Percentiles rank a stretch among this genome's conserved stretches.
Conservation (phyloP, 2,113 vertebrate species). For the Brachypteracias leptosomus region DNA sequence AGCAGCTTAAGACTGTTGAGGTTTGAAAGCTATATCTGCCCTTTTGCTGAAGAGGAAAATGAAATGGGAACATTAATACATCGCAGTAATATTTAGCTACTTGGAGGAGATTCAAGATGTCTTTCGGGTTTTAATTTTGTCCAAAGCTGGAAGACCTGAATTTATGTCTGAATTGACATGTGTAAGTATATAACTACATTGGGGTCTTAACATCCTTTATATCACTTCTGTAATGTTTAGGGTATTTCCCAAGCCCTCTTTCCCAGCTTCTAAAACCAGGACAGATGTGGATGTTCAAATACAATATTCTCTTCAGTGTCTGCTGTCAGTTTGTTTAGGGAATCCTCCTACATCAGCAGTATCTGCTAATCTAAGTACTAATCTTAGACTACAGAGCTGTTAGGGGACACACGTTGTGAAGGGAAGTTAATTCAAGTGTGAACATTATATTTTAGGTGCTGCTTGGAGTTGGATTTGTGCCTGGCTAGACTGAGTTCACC, state of each 20-base stretch:
- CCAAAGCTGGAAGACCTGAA: background rate
- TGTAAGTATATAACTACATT: background rate
- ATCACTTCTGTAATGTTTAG: background rate
- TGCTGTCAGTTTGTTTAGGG: background rate
- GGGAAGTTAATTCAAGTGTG: background rate
- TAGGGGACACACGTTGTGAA: background rate
- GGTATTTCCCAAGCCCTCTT: background rate
- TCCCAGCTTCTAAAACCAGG: background rate
- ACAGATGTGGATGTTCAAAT: background rate
- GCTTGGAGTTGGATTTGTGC: background rate
- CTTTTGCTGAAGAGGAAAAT: background rate
- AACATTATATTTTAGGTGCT: background rate
- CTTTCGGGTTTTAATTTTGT: background rate
- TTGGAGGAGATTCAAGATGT: background rate
- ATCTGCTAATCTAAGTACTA: background rate
- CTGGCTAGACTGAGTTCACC: background rate
- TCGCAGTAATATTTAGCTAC: background rate
- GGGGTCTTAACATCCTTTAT: background rate
- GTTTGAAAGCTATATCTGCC: background rate
- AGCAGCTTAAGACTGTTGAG: background rate
- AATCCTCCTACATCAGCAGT: background rate
- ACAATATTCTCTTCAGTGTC: background rate
- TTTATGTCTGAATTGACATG: background rate
- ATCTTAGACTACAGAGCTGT: background rate
- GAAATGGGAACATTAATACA: background rate